phyloP scores from a whole-genome alignment of 2,113 vertebrate species.

The Cardinalis cardinalis region DNA sequence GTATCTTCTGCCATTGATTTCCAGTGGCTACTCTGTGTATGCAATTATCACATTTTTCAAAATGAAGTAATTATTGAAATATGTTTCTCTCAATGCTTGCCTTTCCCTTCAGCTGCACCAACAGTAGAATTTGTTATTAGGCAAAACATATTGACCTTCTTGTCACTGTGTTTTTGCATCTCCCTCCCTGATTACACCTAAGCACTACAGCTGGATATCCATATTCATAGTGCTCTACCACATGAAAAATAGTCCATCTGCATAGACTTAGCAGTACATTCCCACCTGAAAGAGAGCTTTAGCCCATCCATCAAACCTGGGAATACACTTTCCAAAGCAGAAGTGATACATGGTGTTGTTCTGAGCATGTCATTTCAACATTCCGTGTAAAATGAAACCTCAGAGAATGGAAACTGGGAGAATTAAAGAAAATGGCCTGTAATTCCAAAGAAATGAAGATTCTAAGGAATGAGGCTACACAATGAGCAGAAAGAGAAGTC shows the following conservation, averaged over 20 bases:
- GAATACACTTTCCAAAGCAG: background rate
- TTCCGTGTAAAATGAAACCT: background rate
- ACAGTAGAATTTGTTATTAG: background rate
- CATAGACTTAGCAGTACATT: background rate
- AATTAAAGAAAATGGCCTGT: background rate
- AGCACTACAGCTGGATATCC: conserved; percentile 43
- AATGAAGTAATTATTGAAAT: conserved; percentile 10
- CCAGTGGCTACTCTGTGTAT: background rate
- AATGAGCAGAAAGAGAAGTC: background rate
- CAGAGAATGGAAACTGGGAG: background rate
- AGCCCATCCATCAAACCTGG: background rate
- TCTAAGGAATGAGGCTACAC: background rate
- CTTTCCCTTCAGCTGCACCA: background rate
- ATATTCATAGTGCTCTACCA: conserved; percentile 41
- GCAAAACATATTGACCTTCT: conserved; percentile 41
- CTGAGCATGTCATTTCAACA: background rate
- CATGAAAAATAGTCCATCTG: background rate
- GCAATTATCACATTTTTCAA: background rate
- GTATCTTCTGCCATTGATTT: background rate
- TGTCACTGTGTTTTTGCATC: conserved; percentile 33
- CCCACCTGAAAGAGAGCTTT: background rate
- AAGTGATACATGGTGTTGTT: background rate
- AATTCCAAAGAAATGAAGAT: background rate
- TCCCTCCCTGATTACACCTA: conserved; percentile 32
- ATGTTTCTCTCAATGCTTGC: background rate